Evolutionary conservation across 2,797 vertebrate species (phyloP).

Genomic region (Corythornis leucogaster): DNA sequence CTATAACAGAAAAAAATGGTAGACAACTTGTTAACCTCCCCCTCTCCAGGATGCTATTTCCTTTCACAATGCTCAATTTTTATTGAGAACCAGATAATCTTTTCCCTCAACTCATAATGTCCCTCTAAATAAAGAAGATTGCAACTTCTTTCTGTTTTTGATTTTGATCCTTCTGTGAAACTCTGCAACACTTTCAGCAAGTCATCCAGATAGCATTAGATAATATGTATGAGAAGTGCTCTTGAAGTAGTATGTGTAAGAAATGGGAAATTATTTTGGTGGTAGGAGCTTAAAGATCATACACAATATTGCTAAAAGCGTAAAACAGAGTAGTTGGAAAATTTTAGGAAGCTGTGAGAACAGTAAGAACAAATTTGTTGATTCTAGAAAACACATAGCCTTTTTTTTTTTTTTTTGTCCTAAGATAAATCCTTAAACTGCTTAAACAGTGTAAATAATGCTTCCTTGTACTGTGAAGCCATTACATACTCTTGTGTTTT

Average conservation of each 20-base stretch:
- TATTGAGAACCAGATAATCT: background rate
- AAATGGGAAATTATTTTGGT: background rate
- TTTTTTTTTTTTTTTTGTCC: background rate
- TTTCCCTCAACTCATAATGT: background rate
- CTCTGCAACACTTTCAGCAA: background rate
- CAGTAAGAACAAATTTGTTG: background rate
- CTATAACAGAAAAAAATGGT: background rate
- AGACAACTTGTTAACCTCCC: background rate
- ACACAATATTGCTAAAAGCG: background rate
- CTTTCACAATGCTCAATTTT: background rate
- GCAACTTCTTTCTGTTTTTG: background rate
- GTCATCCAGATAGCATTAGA: background rate
- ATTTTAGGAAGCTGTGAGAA: background rate
- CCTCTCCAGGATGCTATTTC: background rate
- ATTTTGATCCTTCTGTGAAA: constrained; percentile 7
- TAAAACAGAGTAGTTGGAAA: background rate
- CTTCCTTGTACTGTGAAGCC: background rate
- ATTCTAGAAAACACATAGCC: background rate
- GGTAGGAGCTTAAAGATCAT: background rate
- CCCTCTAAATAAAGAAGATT: background rate
- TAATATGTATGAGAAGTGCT: background rate
- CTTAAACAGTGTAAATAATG: background rate
- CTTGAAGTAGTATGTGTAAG: background rate
- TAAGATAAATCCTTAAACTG: background rate
- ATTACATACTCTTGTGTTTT: background rate